A percentile compares a stretch with the other conserved stretches of the same genome.
Evolutionary conservation across 2,113 vertebrate genomes (phyloP).

Genomic region (Puffinus mauretanicus): DNA sequence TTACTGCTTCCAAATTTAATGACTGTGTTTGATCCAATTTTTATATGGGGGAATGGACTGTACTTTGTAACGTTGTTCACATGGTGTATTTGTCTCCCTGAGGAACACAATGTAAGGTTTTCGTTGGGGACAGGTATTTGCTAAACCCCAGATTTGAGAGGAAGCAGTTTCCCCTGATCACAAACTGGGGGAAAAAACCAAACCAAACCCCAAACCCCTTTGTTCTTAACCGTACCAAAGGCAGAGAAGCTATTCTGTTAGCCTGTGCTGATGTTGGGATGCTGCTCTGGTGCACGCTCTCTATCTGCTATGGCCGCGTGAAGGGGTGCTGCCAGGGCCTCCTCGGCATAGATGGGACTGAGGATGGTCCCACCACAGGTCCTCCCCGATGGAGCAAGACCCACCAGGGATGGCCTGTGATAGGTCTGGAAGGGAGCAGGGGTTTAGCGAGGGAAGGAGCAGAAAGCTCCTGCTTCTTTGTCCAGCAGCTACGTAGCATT

Average conservation of each 20-base stretch:
- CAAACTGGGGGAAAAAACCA: neutral
- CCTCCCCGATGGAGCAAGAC: accelerated
- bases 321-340: neutral
- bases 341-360: neutral
- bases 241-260: neutral
- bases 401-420: neutral
- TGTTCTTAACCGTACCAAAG: neutral
- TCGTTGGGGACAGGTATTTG: neutral
- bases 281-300: neutral
- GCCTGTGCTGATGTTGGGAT: neutral
- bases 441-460: neutral
- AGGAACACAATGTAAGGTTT: neutral
- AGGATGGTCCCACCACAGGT: neutral
- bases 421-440: neutral
- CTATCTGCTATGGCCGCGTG: neutral
- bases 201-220: no score
- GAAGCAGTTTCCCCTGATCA: neutral
- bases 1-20: neutral
- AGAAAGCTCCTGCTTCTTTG: neutral
- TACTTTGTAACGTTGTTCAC: neutral
- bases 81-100: neutral
- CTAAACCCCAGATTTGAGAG: neutral
- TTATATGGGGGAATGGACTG: neutral
- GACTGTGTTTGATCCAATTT: neutral
- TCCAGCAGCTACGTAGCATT: neutral